Evolutionary conservation across 1,140 invertebrate species (phyloP), one percentile per base, ranked within the genome.

Genomic region (Apis laboriosa): DNA sequence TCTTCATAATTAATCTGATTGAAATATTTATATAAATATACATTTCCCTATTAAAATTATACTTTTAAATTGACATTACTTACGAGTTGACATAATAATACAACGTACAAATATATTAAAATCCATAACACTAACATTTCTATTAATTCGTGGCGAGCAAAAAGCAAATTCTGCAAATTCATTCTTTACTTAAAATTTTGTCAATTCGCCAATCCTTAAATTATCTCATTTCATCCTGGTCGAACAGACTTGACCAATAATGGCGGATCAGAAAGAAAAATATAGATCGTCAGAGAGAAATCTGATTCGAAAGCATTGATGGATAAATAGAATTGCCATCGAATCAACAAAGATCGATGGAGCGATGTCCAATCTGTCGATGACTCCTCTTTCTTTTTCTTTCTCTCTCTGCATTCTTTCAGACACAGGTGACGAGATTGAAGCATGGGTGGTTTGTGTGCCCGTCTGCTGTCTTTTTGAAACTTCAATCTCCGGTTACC

Each of bases 281-380:
- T 13, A 28, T 9, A 19, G 67, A 28, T 70, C 15, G 28, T 9
- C 66, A 24, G 15, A 28, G 71, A 51, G 74, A 24, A 84, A 84
- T 87, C 64, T 78, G 51, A 67, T 60, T 67, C 17, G 74, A 34
- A 79, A 71, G 67, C 63, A 66, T 56, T 66, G 77, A 43, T 11
- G 83, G 77, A 88, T 88, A 82, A 88, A 88, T 88, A 85, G 78
- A 87, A 75, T 87, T 82, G 60, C 86, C 68, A 83, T 67, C 71
- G 83, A 80, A 87, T 79, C 78, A 66, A 84, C 81, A 61, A 51
- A 60, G 61, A 88, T 88, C 86, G 86, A 88, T 87, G 86, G 61
- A 87, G 78, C 75, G 66, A 72, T 78, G 86, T 88, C 49, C 86
- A 88, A 88, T 88, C 86, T 79, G 83, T 88, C 49, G 86, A 55